phyloP scores from a whole-genome alignment of 2,888 invertebrate genomes.

The Caenorhabditis sp. region DNA sequence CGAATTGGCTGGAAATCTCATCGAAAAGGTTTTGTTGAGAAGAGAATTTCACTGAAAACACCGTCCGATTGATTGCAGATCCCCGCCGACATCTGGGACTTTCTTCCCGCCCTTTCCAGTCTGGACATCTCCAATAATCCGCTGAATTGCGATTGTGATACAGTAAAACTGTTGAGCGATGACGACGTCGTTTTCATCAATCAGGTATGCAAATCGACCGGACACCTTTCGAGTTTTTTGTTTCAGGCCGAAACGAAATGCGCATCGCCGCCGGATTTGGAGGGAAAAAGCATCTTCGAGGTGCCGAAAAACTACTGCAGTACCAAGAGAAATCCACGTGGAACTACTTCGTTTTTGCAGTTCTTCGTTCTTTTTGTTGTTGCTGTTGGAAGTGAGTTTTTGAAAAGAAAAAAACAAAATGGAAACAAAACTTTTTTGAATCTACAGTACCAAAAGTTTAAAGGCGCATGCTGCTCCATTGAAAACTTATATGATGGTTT shows the following conservation, averaged over 20 bases:
- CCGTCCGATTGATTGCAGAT: conserved; percentile 32
- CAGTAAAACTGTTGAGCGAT: conserved; percentile 62
- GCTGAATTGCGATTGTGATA: conserved; percentile 70
- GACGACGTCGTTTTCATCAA: conserved; percentile 70
- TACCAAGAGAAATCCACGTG: conserved; percentile 23
- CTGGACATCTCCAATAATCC: conserved; percentile 75
- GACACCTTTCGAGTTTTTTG: too few relatives aligned
- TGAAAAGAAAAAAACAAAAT: too few relatives aligned
- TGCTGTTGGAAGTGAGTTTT: conserved; percentile 47
- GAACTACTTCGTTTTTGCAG: conserved; percentile 32
- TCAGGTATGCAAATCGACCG: conserved; percentile 62
- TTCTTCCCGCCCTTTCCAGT: conserved; percentile 59
- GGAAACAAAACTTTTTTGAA: neutral
- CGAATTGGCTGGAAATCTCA: conserved; percentile 65
- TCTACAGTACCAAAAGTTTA: too few relatives aligned
- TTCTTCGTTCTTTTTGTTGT: conserved; percentile 34
- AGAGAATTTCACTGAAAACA: neutral
- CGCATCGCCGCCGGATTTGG: conserved; percentile 53
- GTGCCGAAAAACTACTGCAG: conserved; percentile 43
- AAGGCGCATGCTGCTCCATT: too few relatives aligned
- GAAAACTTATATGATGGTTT: too few relatives aligned
- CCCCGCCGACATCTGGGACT: conserved; percentile 70
- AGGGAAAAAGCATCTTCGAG: conserved; percentile 62
- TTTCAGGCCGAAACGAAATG: conserved; percentile 68
- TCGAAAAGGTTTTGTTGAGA: conserved; percentile 45